A percentile compares a stretch with the other conserved stretches of the same genome.
Conservation (phyloP, 2,888 invertebrate species). For the Sarcophaga carnaria region DNA sequence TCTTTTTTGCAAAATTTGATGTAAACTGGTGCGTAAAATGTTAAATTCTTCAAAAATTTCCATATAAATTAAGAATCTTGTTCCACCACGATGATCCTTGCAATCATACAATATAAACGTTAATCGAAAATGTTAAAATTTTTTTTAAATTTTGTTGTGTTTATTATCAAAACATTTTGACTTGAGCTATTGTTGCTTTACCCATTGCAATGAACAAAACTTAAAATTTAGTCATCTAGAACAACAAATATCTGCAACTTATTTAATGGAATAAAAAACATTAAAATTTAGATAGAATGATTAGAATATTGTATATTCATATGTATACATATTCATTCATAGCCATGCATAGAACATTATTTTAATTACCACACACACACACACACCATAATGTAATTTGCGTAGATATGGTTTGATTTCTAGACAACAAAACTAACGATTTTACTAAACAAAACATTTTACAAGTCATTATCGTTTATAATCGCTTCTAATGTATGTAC, state of each 20-base stretch:
- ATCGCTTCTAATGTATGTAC: not conserved
- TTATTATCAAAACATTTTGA: no score
- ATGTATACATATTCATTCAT: not conserved
- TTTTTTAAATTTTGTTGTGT: no score
- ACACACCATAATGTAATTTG: not conserved
- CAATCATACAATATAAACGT: no score
- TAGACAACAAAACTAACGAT: not conserved
- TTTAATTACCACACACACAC: not conserved
- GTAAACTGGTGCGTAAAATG: no score
- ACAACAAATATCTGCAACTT: not conserved
- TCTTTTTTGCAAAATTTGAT: no score
- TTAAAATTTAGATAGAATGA: not conserved
- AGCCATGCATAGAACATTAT: not conserved
- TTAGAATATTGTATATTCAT: not conserved
- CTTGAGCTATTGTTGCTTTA: no score
- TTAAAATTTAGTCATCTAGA: no score
- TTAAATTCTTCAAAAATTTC: no score
- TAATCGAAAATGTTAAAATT: no score
- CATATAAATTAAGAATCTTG: no score
- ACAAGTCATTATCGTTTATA: not conserved
- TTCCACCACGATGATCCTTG: no score
- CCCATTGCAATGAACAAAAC: no score
- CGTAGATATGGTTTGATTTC: not conserved
- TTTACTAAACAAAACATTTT: not conserved
- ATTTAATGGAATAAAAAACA: not conserved